These are phyloP conservation scores for Notothenia coriiceps DNA, from an alignment of 2,113 vertebrate genomes.

Conservation along the genomic window DNA sequence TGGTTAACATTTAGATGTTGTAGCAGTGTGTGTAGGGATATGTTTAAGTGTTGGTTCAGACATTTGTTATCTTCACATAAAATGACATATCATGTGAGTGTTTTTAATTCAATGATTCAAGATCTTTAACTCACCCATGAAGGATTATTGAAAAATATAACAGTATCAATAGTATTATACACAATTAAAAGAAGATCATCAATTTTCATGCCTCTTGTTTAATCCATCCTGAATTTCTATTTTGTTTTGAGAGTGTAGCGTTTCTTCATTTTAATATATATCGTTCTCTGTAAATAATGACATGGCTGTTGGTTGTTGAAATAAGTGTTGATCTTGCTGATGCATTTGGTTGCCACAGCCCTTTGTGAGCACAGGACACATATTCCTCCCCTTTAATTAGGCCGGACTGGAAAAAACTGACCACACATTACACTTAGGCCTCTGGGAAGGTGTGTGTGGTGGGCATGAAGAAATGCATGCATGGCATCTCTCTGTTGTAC, in stretches of 20 bases:
- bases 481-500: slow-evolving; percentile 70
- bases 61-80: neutral
- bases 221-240: neutral
- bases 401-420: slow-evolving; percentile 81
- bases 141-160: neutral
- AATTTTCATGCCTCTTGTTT: neutral
- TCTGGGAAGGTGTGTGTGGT: slow-evolving; percentile 78
- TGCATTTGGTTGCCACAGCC: slow-evolving; percentile 60
- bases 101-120: neutral
- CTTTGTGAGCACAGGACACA: slow-evolving; percentile 70
- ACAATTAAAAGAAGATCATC: neutral
- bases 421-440: slow-evolving; percentile 49
- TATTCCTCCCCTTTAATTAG: slow-evolving; percentile 75
- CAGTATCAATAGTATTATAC: neutral
- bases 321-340: slow-evolving; percentile 68
- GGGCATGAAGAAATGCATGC: slow-evolving; percentile 68
- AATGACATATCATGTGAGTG: neutral
- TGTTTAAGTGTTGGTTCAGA: neutral
- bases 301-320: slow-evolving; percentile 61
- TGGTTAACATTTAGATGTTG: neutral
- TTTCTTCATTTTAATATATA: slow-evolving; percentile 17
- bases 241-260: neutral
- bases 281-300: slow-evolving; percentile 52
- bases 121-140: neutral
- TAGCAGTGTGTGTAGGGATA: neutral